Evolutionary conservation across 2,113 vertebrate genomes (phyloP).

Genomic region (Misgurnus mizolepis): DNA sequence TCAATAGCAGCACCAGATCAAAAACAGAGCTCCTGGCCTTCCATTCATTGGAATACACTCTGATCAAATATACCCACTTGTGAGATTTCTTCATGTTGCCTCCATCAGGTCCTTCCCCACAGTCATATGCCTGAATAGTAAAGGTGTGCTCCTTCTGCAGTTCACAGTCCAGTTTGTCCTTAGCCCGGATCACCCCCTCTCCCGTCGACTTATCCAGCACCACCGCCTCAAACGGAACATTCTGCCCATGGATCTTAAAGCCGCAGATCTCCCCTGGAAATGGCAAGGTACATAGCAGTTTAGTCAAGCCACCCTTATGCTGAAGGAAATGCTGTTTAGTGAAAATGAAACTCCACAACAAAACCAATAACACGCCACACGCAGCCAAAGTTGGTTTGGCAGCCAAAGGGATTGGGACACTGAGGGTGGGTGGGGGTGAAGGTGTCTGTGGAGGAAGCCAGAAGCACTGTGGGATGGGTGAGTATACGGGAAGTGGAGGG

Average conservation of each 20-base stretch:
- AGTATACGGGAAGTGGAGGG: slow-evolving; percentile 71
- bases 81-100: slow-evolving; percentile 91
- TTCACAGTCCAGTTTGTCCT: slow-evolving; percentile 93
- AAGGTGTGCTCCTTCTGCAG: slow-evolving; percentile 97
- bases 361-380: slow-evolving; percentile 63
- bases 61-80: slow-evolving; percentile 81
- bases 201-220: slow-evolving; percentile 97
- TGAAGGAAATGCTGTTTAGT: slow-evolving; percentile 21
- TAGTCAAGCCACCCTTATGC: slow-evolving; percentile 48
- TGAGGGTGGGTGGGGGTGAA: slow-evolving; percentile 65
- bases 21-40: background rate
- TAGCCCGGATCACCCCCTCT: slow-evolving; percentile 90
- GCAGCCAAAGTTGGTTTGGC: slow-evolving; percentile 76
- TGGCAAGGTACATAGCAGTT: slow-evolving; percentile 54
- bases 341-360: slow-evolving; percentile 35
- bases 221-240: slow-evolving; percentile 95
- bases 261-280: slow-evolving; percentile 95
- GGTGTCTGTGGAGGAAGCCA: slow-evolving; percentile 86
- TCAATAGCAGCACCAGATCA: too few relatives aligned
- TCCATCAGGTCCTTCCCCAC: slow-evolving; percentile 91
- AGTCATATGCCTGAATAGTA: slow-evolving; percentile 96
- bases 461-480: slow-evolving; percentile 82
- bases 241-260: slow-evolving; percentile 95
- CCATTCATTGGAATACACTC: background rate
- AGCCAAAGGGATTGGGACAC: slow-evolving; percentile 82